Evolutionary conservation across 1,140 invertebrate genomes (phyloP).

Genomic region (Apolygus lucorum): DNA sequence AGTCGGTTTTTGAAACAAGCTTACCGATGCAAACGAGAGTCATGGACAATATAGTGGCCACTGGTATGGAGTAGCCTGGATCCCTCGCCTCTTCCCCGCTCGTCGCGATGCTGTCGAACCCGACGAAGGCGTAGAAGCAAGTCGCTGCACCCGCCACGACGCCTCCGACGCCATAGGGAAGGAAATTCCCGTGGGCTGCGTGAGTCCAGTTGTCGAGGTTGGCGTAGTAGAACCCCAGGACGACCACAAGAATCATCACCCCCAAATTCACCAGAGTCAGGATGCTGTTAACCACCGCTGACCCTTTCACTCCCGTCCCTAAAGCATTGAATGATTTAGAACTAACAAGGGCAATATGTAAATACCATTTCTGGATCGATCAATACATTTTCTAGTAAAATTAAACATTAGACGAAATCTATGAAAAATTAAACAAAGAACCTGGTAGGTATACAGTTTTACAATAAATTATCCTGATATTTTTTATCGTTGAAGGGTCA

Average conservation of each 20-base stretch:
- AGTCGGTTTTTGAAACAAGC: no score
- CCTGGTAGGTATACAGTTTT: no score
- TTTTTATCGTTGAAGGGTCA: no score
- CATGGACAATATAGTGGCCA: conserved; percentile 48
- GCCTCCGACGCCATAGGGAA: conserved; percentile 71
- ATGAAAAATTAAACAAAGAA: no score
- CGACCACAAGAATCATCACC: conserved; percentile 65
- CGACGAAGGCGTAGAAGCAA: conserved; percentile 86
- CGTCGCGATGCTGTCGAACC: conserved; percentile 81
- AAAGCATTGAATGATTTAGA: conserved; percentile 29
- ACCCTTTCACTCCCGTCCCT: conserved; percentile 77
- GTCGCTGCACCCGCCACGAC: conserved; percentile 62
- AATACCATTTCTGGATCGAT: no score
- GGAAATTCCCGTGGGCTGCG: conserved; percentile 59
- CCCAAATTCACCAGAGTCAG: conserved; percentile 67
- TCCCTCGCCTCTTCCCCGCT: conserved; percentile 53
- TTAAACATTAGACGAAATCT: no score
- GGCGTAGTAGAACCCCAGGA: conserved; percentile 69
- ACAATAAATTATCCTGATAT: no score
- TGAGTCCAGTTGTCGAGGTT: conserved; percentile 69
- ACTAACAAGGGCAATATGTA: no score
- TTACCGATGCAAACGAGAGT: conserved; percentile 34
- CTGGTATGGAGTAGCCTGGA: conserved; percentile 50
- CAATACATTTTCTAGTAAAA: no score
- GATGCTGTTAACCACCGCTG: conserved; percentile 69